A percentile compares a stretch with the other conserved stretches of the same genome.
These are phyloP conservation scores for Enteromius mattozi DNA, from an alignment of 2,797 vertebrate species.

Conservation along the genomic window DNA sequence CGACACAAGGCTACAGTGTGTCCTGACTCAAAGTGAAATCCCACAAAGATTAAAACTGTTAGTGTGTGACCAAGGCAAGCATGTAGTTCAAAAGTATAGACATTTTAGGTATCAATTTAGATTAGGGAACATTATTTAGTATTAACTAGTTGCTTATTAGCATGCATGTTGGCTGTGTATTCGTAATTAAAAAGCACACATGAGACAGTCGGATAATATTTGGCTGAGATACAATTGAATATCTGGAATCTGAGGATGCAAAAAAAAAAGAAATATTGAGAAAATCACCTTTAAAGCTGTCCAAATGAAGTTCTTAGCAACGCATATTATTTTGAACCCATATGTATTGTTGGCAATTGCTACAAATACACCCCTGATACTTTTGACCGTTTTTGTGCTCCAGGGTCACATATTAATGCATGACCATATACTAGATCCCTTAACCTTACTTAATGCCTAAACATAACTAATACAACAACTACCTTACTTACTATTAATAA, in stretches of 20 bases:
- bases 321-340: too few species aligned
- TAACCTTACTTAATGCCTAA: not conserved
- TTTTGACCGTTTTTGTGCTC: too few species aligned
- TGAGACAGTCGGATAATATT: too few species aligned
- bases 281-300: too few species aligned
- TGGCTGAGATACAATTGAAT: too few species aligned
- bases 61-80: not conserved
- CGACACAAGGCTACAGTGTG: not conserved
- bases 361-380: too few species aligned
- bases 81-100: not conserved
- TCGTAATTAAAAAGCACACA: not conserved
- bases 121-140: not conserved
- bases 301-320: too few species aligned
- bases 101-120: not conserved
- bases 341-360: too few species aligned
- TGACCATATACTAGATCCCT: not conserved
- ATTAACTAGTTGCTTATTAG: not conserved
- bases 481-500: not conserved
- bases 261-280: too few species aligned
- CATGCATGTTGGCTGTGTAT: not conserved
- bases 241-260: too few species aligned
- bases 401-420: not conserved
- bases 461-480: not conserved
- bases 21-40: conserved; percentile 47
- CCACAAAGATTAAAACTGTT: not conserved